Percentiles rank a stretch among this genome's conserved stretches.
Conservation (phyloP, 2,888 invertebrate species). For the Psococerastis gibbosa region DNA sequence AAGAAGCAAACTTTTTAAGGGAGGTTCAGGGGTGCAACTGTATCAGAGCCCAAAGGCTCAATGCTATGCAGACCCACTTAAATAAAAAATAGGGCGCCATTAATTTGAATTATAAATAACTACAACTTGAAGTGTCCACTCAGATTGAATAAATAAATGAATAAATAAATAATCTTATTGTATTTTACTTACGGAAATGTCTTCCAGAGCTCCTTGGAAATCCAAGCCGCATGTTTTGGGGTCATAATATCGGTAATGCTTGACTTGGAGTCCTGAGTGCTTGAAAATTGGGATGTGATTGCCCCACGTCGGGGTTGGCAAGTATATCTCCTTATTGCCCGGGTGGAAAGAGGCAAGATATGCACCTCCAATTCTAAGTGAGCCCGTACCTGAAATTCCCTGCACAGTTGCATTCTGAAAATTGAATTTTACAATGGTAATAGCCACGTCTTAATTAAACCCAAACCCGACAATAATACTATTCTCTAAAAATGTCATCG, state of each 20-base stretch:
- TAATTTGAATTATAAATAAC: too few species aligned
- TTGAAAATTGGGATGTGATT: slow-evolving; percentile 94
- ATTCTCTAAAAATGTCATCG: slow-evolving; percentile 7
- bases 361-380: slow-evolving; percentile 78
- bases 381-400: slow-evolving; percentile 94
- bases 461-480: background rate
- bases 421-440: too few species aligned
- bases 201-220: slow-evolving; percentile 71
- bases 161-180: too few species aligned
- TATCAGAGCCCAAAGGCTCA: too few species aligned
- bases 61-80: too few species aligned
- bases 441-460: slow-evolving; percentile 12
- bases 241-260: slow-evolving; percentile 87
- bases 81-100: too few species aligned
- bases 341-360: slow-evolving; percentile 68
- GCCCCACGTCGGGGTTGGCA: slow-evolving; percentile 94
- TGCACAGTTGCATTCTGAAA: slow-evolving; percentile 46
- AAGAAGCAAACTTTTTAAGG: too few species aligned
- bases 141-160: too few species aligned
- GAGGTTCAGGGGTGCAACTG: too few species aligned
- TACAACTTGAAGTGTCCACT: too few species aligned
- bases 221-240: slow-evolving; percentile 86
- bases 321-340: slow-evolving; percentile 61
- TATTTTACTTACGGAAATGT: slow-evolving; percentile 66
- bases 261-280: slow-evolving; percentile 64